Evolutionary conservation across 2,888 invertebrate species (phyloP).

Genomic region (Thera obeliscata): DNA sequence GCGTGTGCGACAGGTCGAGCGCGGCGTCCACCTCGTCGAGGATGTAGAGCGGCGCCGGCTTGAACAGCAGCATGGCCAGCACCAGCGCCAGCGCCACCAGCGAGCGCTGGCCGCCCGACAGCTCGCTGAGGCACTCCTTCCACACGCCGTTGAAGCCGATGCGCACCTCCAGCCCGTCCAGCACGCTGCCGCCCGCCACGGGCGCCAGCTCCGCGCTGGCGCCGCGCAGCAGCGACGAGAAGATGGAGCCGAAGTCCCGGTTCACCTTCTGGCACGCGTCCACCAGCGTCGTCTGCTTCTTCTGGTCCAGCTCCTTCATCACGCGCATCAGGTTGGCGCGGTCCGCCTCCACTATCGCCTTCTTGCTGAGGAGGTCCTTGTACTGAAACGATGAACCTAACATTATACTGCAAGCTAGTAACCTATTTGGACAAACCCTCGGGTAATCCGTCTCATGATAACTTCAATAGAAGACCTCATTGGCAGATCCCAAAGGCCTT

Average conservation of each 20-base stretch:
- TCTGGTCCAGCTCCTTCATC: slow-evolving; percentile 94
- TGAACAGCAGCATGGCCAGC: slow-evolving; percentile 97
- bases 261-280: slow-evolving; percentile 95
- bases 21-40: slow-evolving; percentile 99
- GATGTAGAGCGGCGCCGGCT: slow-evolving; percentile 99
- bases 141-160: slow-evolving; percentile 96
- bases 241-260: slow-evolving; percentile 97
- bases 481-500: no score
- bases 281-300: slow-evolving; percentile 92
- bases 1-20: slow-evolving; percentile 98
- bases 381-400: slow-evolving; percentile 71
- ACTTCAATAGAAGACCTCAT: no score
- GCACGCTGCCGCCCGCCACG: slow-evolving; percentile 88
- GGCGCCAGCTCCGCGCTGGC: slow-evolving; percentile 94
- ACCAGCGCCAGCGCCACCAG: slow-evolving; percentile 98
- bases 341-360: slow-evolving; percentile 89
- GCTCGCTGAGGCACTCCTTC: slow-evolving; percentile 98
- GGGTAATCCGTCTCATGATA: no score
- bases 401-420: no score
- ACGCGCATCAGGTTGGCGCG: slow-evolving; percentile 89
- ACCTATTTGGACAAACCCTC: no score
- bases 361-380: slow-evolving; percentile 88
- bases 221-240: slow-evolving; percentile 95
- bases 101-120: slow-evolving; percentile 98
- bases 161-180: slow-evolving; percentile 92